phyloP scores from a whole-genome alignment of 2,113 vertebrate species.

The Stigmatopora nigra region DNA sequence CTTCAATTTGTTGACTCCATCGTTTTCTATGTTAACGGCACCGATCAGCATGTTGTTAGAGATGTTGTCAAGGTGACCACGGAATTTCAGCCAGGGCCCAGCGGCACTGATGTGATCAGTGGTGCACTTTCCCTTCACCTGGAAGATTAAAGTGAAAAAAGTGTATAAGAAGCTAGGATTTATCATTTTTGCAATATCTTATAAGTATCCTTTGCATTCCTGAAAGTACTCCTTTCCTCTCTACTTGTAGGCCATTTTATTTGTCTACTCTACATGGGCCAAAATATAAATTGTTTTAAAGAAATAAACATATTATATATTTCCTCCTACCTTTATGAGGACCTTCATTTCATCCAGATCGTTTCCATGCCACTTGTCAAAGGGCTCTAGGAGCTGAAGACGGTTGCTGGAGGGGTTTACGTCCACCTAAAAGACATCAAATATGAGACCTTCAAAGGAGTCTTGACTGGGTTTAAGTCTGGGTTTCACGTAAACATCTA shows the following conservation, averaged over 20 bases:
- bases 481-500: too few species aligned
- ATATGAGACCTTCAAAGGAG: background rate
- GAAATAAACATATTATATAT: background rate
- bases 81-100: constrained; percentile 96
- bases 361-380: constrained; percentile 82
- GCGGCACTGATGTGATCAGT: constrained; percentile 97
- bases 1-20: constrained; percentile 85
- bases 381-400: constrained; percentile 90
- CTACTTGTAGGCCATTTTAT: background rate
- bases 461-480: too few species aligned
- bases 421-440: constrained; percentile 62
- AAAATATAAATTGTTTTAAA: background rate
- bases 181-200: background rate
- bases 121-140: constrained; percentile 81
- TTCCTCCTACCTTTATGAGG: constrained; percentile 83
- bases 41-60: constrained; percentile 97
- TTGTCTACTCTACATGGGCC: background rate
- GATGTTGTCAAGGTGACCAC: constrained; percentile 96
- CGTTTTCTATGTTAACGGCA: constrained; percentile 87
- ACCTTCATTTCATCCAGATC: constrained; percentile 85
- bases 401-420: constrained; percentile 90
- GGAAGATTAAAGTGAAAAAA: background rate
- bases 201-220: background rate
- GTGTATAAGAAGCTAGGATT: background rate
- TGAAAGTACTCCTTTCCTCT: background rate